These are phyloP conservation scores for Masnerella sp. DNA, from an alignment of 2,888 invertebrate genomes.

Conservation along the genomic window DNA sequence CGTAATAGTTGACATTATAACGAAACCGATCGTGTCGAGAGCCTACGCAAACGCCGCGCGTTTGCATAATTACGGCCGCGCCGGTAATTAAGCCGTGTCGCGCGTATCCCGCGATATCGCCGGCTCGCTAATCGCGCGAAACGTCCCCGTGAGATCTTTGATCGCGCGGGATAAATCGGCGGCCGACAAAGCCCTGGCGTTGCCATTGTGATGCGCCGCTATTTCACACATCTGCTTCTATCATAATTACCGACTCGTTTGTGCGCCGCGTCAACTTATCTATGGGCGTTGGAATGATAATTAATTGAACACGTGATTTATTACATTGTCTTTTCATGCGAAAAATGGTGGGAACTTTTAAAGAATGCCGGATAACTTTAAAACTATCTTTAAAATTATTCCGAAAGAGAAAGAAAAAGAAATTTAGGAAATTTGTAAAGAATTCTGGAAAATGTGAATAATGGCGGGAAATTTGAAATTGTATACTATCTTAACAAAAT, in stretches of 20 bases:
- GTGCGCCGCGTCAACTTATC: constrained; percentile 30
- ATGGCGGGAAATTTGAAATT: no score
- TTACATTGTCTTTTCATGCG: constrained; percentile 27
- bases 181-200: no score
- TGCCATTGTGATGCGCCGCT: constrained; percentile 61
- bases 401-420: no score
- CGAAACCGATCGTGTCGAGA: constrained; percentile 51
- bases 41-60: constrained; percentile 42
- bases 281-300: constrained; percentile 50
- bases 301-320: constrained; percentile 47
- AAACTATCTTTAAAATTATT: no score
- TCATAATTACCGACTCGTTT: constrained; percentile 68
- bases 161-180: constrained; percentile 48
- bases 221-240: constrained; percentile 70
- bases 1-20: constrained; percentile 47
- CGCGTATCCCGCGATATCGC: constrained; percentile 43
- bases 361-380: no score
- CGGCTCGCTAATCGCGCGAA: constrained; percentile 55
- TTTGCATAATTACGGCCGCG: constrained; percentile 58
- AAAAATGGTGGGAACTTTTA: constrained; percentile 3
- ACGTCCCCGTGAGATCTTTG: no score
- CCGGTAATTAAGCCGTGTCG: constrained; percentile 58
- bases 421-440: no score
- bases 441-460: no score
- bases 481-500: no score